A percentile compares a stretch with the other conserved stretches of the same genome.
phyloP scores from a whole-genome alignment of 1,140 invertebrate species.

The Periplaneta americana region DNA sequence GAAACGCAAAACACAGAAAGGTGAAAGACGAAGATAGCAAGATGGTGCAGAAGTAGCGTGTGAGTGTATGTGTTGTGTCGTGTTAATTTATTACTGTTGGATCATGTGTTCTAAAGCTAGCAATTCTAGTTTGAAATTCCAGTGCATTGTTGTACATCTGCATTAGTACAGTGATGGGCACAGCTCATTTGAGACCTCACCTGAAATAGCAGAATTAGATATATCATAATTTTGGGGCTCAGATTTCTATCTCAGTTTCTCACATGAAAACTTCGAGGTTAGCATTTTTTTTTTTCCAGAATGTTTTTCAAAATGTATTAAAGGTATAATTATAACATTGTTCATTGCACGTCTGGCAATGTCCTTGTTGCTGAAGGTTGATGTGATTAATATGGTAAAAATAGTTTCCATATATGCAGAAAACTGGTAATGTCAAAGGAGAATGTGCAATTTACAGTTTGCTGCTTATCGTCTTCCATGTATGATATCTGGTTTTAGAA shows the following conservation, averaged over 20 bases:
- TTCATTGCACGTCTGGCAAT: no score
- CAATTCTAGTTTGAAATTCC: background rate
- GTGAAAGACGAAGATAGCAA: slow-evolving; percentile 75
- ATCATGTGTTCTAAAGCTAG: background rate
- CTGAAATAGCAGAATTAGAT: background rate
- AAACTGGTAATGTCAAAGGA: no score
- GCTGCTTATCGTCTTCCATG: no score
- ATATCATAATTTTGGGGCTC: slow-evolving; percentile 7
- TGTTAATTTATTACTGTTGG: slow-evolving; percentile 11
- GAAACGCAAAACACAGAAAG: slow-evolving; percentile 81
- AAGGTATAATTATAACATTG: no score
- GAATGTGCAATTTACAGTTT: no score
- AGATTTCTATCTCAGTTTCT: slow-evolving; percentile 4
- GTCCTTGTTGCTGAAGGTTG: no score
- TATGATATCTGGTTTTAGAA: no score
- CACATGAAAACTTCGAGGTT: background rate
- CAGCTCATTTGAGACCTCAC: slow-evolving; percentile 1
- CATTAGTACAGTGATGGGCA: slow-evolving; percentile 13
- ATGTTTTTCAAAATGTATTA: no score
- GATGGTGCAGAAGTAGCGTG: background rate
- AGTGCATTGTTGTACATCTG: background rate
- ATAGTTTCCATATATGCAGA: no score
- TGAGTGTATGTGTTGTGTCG: slow-evolving; percentile 11
- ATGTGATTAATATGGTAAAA: no score
- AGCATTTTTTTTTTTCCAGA: no score